phyloP scores from a whole-genome alignment of 23 tunicate genomes.

The Aplidium turbinatum region DNA sequence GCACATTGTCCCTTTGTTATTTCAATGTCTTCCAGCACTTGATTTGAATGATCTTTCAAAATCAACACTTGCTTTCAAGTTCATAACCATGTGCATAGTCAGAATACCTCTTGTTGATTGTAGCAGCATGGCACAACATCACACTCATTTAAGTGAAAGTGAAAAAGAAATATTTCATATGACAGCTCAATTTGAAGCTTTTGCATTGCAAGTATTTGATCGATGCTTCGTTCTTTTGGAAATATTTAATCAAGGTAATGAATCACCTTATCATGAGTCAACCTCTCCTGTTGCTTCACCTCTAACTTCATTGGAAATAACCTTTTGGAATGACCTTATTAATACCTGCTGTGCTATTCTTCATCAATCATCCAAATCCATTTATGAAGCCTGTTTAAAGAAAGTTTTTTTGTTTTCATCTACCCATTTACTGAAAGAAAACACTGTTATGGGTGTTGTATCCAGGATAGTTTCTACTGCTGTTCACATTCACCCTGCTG shows the following conservation, averaged over 20 bases:
- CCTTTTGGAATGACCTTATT: conserved; percentile 35
- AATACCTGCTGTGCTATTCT: conserved; percentile 42
- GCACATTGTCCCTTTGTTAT: conserved; percentile 76
- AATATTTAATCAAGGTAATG: conserved; percentile 60
- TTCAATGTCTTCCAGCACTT: conserved; percentile 80
- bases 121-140: conserved; percentile 39
- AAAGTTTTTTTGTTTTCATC: conserved; percentile 68
- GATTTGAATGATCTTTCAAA: conserved; percentile 92
- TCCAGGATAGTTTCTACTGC: conserved; percentile 41
- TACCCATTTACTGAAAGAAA: conserved; percentile 62
- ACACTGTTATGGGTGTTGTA: conserved; percentile 36
- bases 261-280: conserved; percentile 35
- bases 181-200: conserved; percentile 72
- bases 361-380: conserved; percentile 57
- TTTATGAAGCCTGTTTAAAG: conserved; percentile 34
- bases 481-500: conserved; percentile 60
- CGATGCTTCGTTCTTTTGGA: conserved; percentile 73
- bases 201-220: conserved; percentile 71
- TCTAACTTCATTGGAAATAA: conserved; percentile 25
- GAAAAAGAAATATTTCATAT: conserved; percentile 57
- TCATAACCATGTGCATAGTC: conserved; percentile 66
- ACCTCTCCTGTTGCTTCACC: conserved; percentile 9
- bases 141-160: conserved; percentile 43
- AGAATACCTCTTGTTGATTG: conserved; percentile 78
- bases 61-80: conserved; percentile 69